phyloP scores from a whole-genome alignment of 2,797 vertebrate species.

The Pseudopleuronectes americanus region DNA sequence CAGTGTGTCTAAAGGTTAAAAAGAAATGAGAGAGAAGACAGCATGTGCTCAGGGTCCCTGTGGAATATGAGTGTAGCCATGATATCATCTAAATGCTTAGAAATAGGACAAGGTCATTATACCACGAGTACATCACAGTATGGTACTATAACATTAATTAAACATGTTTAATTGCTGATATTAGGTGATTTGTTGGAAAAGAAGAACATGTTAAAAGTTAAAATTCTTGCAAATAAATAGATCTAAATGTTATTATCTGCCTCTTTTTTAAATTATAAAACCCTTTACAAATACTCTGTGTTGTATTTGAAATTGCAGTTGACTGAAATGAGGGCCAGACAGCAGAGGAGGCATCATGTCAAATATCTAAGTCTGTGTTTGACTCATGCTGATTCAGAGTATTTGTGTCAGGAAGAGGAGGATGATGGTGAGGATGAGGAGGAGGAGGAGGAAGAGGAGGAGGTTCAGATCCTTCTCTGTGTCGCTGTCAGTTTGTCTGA shows the following conservation, averaged over 20 bases:
- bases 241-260: background rate
- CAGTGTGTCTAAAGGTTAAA: background rate
- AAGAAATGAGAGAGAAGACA: background rate
- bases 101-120: slow-evolving; percentile 41
- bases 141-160: background rate
- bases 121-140: background rate
- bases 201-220: background rate
- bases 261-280: background rate
- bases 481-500: slow-evolving; percentile 16
- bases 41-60: slow-evolving; percentile 34
- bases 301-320: background rate
- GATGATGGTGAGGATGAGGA: slow-evolving; percentile 6
- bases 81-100: slow-evolving; percentile 25
- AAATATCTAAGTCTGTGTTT: slow-evolving; percentile 22
- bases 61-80: slow-evolving; percentile 28
- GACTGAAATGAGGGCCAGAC: background rate
- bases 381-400: slow-evolving; percentile 52
- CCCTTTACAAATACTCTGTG: background rate
- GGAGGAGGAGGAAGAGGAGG: slow-evolving; percentile 14
- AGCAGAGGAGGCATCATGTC: slow-evolving; percentile 31
- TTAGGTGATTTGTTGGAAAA: background rate
- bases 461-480: slow-evolving; percentile 7
- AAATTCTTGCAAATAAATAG: background rate
- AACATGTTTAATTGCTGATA: background rate
- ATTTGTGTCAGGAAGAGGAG: background rate